phyloP scores from a whole-genome alignment of 2,113 vertebrate species.

The Tamias sibiricus region DNA sequence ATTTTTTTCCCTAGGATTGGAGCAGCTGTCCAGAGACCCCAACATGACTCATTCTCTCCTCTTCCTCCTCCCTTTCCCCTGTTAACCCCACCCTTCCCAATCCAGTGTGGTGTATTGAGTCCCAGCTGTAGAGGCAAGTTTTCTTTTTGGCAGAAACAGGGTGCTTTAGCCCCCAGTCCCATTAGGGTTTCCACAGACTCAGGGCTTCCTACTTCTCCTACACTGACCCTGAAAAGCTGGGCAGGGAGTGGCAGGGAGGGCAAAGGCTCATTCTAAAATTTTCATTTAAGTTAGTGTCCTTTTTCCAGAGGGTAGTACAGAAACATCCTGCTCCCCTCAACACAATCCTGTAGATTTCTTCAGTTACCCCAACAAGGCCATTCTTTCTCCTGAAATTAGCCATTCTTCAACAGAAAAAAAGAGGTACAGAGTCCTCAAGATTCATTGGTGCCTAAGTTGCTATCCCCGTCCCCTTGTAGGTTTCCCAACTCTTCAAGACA shows the following conservation, averaged over 20 bases:
- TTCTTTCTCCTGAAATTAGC: not conserved
- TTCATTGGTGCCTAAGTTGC: not conserved
- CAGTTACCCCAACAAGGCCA: not conserved
- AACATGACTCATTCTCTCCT: slow-evolving; percentile 68
- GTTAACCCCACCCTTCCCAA: slow-evolving; percentile 32
- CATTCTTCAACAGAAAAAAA: slow-evolving; percentile 40
- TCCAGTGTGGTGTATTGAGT: not conserved
- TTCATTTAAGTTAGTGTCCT: slow-evolving; percentile 27
- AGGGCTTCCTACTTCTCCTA: not conserved
- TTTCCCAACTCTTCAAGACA: slow-evolving; percentile 24
- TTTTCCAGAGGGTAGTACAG: slow-evolving; percentile 15
- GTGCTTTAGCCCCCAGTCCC: not conserved
- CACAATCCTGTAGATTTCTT: slow-evolving; percentile 4
- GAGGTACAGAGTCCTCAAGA: not conserved
- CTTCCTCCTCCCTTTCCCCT: slow-evolving; percentile 7
- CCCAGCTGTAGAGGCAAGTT: not conserved
- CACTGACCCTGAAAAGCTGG: not conserved
- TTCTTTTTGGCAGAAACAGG: slow-evolving; percentile 27
- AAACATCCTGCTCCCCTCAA: not conserved
- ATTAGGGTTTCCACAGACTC: not conserved
- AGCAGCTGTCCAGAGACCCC: slow-evolving; percentile 31
- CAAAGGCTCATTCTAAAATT: not conserved
- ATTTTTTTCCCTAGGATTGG: not conserved
- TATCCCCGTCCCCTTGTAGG: slow-evolving; percentile 58
- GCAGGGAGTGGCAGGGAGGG: not conserved